phyloP scores from a whole-genome alignment of 2,113 vertebrate species.

The Neolamprologus caudopunctatus region DNA sequence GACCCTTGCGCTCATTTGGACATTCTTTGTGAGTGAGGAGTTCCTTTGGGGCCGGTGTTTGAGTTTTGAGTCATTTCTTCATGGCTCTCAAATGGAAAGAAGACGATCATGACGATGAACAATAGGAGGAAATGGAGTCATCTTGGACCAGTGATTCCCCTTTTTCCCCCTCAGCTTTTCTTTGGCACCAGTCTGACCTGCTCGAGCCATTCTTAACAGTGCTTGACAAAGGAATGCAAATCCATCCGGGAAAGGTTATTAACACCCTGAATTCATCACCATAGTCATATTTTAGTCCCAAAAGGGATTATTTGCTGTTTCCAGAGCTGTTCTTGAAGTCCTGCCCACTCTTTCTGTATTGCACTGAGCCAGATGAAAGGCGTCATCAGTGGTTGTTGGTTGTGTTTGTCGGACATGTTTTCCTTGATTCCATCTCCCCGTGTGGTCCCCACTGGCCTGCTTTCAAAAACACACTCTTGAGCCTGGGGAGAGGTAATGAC shows the following conservation, averaged over 20 bases:
- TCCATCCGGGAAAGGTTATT: not conserved
- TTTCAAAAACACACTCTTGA: slow-evolving; percentile 56
- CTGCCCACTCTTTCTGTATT: not conserved
- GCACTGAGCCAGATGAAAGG: slow-evolving; percentile 27
- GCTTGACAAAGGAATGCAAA: slow-evolving; percentile 27
- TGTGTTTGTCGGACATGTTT: slow-evolving; percentile 50
- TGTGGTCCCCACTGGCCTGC: slow-evolving; percentile 47
- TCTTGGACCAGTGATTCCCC: slow-evolving; percentile 9
- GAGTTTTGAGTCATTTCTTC: slow-evolving; percentile 60
- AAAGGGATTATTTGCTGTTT: not conserved
- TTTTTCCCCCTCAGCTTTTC: not conserved
- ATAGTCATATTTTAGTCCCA: not conserved
- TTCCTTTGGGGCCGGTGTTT: slow-evolving; percentile 43
- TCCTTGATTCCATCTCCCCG: slow-evolving; percentile 45
- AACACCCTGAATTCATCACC: not conserved
- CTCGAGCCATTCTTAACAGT: not conserved
- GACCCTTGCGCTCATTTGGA: slow-evolving; percentile 48
- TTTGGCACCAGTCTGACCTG: slow-evolving; percentile 1
- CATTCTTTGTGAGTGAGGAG: slow-evolving; percentile 64
- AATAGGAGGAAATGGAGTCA: slow-evolving; percentile 45
- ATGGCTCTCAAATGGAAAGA: slow-evolving; percentile 36
- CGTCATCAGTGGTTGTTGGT: slow-evolving; percentile 13
- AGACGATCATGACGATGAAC: slow-evolving; percentile 31
- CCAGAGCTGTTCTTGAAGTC: not conserved
- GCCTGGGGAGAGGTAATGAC: not conserved